Base-by-base conservation (phyloP, 2,113 vertebrate species). In the Turdus rufiventris region DNA sequence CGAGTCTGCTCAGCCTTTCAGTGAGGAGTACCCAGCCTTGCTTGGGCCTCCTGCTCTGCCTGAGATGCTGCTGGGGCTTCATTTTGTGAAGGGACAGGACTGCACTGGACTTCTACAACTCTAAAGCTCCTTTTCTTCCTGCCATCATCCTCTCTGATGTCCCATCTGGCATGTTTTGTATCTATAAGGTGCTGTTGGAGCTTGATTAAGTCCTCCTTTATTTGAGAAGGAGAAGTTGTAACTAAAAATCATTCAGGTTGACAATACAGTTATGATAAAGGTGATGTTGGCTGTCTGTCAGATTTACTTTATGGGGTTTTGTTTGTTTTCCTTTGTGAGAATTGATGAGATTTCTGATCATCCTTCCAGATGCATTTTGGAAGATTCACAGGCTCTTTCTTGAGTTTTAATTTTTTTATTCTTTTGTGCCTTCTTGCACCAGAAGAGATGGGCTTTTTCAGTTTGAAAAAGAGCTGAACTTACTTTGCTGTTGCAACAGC, bases 181-280 rank as follows among this genome's bases (percentile, higher is more conserved):
- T 48, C 12, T 47, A 0, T 21, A 34, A 43, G 21, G 24, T 53
- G 11, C 53, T 62, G 8, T 15, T 50, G 48, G 42, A 68, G 63
- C 45, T 65, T 26, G 13, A 9, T 58, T 10, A 71, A 28, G 21
- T 85, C 33, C 40, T 45, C 18, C 36, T 70, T 48, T 56, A 4
- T 54, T 57, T 71, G 48, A 50, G 50, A 33, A 72, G 62, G 42
- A 58, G 20, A 61, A 42, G 21, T 43, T 4, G 0, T 40, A 26
- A 34, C 20, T 91, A 2, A 3, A 0, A 84, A 36, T 26, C 33
- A 13, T 34, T 68, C 23, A 24, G 2, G 1, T 9, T 36, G 34
- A 16, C 17, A 36, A 0, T 12, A 24, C 29, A 31, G 0, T 24
- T n/a, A 2, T 26, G 34, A 33, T 12, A 21, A 54, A 73, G 65